These are phyloP conservation scores for Epinephelus coioides DNA, from an alignment of 2,797 vertebrate species.

Conservation along the genomic window DNA sequence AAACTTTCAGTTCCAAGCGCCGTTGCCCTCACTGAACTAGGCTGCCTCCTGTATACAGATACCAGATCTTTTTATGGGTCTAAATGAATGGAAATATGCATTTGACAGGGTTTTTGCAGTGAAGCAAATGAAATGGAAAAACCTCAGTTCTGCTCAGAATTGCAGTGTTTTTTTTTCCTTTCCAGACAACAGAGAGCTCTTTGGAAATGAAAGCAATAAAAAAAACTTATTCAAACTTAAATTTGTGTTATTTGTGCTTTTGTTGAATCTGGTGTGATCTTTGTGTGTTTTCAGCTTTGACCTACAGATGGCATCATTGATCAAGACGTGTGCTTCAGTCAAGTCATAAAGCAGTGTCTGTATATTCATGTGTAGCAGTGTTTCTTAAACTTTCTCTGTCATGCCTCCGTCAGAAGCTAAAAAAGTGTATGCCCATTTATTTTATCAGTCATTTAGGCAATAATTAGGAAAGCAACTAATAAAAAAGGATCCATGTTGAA, in stretches of 20 bases:
- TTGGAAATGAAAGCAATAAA: slow-evolving; percentile 90
- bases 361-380: background rate
- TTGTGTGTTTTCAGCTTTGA: slow-evolving; percentile 40
- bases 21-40: slow-evolving; percentile 69
- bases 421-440: too few species aligned
- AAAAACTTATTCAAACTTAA: slow-evolving; percentile 73
- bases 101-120: slow-evolving; percentile 72
- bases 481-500: too few species aligned
- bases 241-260: slow-evolving; percentile 45
- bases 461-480: too few species aligned
- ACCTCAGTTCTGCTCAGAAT: slow-evolving; percentile 62
- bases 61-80: slow-evolving; percentile 69
- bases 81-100: slow-evolving; percentile 72
- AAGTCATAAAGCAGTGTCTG: background rate
- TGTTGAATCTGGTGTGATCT: background rate
- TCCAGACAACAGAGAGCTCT: slow-evolving; percentile 74
- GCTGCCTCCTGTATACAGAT: slow-evolving; percentile 72
- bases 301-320: slow-evolving; percentile 71
- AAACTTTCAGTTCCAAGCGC: slow-evolving; percentile 81
- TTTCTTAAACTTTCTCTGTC: too few species aligned
- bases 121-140: slow-evolving; percentile 70
- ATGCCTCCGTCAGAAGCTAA: too few species aligned
- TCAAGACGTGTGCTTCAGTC: slow-evolving; percentile 30
- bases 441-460: too few species aligned
- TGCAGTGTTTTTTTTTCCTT: slow-evolving; percentile 40